Evolutionary conservation across 2,888 invertebrate species (phyloP).

Genomic region (Junonia oenone): DNA sequence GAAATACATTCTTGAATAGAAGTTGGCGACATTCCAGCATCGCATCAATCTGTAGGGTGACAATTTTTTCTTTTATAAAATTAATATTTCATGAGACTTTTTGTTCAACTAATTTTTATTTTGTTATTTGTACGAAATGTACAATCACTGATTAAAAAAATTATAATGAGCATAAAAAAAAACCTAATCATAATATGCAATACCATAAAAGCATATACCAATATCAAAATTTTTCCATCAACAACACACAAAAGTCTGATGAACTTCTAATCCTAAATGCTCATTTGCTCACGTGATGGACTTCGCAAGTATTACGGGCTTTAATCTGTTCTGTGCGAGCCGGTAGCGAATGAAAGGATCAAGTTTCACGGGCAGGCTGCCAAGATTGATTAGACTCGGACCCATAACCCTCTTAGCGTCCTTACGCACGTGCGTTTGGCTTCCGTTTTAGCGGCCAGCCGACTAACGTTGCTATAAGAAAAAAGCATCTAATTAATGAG

Average conservation of each 20-base stretch:
- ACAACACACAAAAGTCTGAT: neutral
- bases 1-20: constrained; percentile 4
- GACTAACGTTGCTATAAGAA: no score
- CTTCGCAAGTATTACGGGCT: constrained; percentile 10
- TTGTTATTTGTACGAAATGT: no score
- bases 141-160: no score
- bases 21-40: constrained; percentile 9
- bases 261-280: neutral
- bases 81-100: no score
- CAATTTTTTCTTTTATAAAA: neutral
- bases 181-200: no score
- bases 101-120: no score
- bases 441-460: no score
- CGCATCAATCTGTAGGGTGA: constrained; percentile 3
- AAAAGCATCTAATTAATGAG: no score
- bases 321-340: constrained; percentile 2
- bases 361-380: constrained; percentile 27
- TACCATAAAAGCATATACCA: no score
- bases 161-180: no score
- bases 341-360: constrained; percentile 23
- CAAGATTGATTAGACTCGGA: constrained; percentile 27
- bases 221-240: neutral
- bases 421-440: no score
- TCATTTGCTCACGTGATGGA: constrained; percentile 2
- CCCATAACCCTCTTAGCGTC: constrained; percentile 5